Conservation (phyloP, 2,888 invertebrate genomes). For the Apoderus coryli region DNA sequence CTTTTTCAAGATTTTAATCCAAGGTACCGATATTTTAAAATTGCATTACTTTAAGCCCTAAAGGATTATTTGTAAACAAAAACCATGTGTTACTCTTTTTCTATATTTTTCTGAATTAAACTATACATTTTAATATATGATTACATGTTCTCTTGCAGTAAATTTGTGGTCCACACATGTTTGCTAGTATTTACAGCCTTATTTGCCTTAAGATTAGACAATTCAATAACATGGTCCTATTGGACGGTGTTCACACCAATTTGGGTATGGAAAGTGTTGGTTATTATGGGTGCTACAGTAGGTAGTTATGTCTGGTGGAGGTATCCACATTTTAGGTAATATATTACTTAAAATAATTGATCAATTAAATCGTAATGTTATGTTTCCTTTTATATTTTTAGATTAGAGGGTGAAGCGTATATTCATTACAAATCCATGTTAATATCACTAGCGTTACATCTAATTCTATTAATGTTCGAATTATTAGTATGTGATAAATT, state of each 20-base stretch:
- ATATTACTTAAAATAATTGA: constrained; percentile 6
- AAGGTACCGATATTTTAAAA: no score
- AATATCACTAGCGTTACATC: constrained; percentile 85
- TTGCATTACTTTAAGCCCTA: constrained; percentile 7
- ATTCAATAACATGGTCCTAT: constrained; percentile 80
- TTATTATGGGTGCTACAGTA: constrained; percentile 76
- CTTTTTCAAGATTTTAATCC: constrained; percentile 86
- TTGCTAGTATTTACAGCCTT: constrained; percentile 81
- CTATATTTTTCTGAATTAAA: constrained; percentile 9
- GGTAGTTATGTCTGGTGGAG: constrained; percentile 95
- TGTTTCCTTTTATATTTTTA: constrained; percentile 33
- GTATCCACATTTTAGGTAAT: constrained; percentile 84
- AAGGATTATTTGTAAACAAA: constrained; percentile 11
- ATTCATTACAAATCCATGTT: constrained; percentile 98
- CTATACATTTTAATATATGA: constrained; percentile 5
- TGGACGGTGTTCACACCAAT: constrained; percentile 94
- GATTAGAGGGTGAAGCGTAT: constrained; percentile 89
- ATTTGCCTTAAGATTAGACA: constrained; percentile 81
- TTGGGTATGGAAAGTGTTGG: constrained; percentile 94
- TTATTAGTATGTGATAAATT: constrained; percentile 90
- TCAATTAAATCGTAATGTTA: background rate
- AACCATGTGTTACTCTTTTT: constrained; percentile 11
- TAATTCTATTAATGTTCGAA: constrained; percentile 93
- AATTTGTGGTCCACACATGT: constrained; percentile 91
- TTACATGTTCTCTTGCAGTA: constrained; percentile 51